Percentiles rank a stretch among this genome's conserved stretches.
Conservation (phyloP, 2,797 vertebrate genomes). For the Lagodon rhomboides region DNA sequence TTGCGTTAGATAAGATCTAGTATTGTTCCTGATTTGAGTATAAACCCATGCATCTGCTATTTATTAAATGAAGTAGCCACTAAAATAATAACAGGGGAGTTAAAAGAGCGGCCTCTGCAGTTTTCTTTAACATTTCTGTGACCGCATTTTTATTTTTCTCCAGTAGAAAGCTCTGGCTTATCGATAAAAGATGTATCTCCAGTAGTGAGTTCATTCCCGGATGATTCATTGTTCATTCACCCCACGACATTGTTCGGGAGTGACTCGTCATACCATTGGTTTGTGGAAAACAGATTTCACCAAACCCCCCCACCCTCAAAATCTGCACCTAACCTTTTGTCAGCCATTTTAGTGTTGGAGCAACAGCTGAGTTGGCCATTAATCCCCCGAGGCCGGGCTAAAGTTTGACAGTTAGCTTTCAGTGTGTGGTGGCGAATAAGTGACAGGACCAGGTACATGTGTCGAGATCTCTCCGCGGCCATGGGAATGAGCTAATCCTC, state of each 20-base stretch:
- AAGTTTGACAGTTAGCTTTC: constrained; percentile 68
- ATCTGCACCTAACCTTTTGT: constrained; percentile 78
- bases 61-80: not conserved
- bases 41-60: not conserved
- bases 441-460: constrained; percentile 70
- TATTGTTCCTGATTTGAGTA: not conserved
- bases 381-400: constrained; percentile 69
- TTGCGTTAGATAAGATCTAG: constrained; percentile 14
- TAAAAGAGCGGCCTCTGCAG: not conserved
- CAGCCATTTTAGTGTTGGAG: constrained; percentile 77
- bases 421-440: constrained; percentile 59
- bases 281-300: constrained; percentile 61
- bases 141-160: constrained; percentile 19
- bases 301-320: constrained; percentile 44
- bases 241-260: constrained; percentile 36
- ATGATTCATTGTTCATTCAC: constrained; percentile 49
- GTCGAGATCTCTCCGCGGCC: constrained; percentile 52
- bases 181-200: constrained; percentile 8
- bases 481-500: constrained; percentile 74
- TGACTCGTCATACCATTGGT: constrained; percentile 35
- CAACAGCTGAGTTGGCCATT: constrained; percentile 83
- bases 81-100: not conserved
- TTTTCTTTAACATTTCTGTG: constrained; percentile 4
- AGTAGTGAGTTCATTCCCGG: not conserved
- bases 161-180: constrained; percentile 5